Evolutionary conservation across 2,113 vertebrate species (phyloP).

Genomic region (Phyllostomus discolor): DNA sequence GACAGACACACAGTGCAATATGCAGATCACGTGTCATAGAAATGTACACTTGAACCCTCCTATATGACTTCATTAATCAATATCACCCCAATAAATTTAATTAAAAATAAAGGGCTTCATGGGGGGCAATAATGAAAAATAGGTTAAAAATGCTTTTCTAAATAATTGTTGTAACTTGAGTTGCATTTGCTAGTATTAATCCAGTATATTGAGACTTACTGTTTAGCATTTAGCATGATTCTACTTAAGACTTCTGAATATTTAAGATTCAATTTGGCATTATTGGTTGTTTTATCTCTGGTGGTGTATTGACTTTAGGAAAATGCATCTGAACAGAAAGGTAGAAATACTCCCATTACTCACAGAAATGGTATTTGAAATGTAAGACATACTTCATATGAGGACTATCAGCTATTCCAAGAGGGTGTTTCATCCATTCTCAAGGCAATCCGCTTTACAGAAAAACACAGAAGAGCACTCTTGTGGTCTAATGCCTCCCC

Average conservation of each 20-base stretch:
- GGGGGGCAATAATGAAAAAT: background rate
- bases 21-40: background rate
- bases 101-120: background rate
- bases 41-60: background rate
- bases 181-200: constrained; percentile 17
- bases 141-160: background rate
- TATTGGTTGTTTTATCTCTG: constrained; percentile 23
- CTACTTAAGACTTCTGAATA: constrained; percentile 17
- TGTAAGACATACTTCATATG: constrained; percentile 19
- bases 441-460: constrained; percentile 10
- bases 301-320: background rate
- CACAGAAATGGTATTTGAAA: constrained; percentile 34
- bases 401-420: background rate
- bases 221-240: background rate
- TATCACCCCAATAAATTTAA: background rate
- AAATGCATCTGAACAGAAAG: constrained; percentile 3
- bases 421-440: background rate
- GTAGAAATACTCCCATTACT: background rate
- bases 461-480: background rate
- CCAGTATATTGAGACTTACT: background rate
- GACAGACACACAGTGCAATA: background rate
- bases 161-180: background rate
- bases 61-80: background rate
- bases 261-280: background rate
- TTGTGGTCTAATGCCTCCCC: background rate